Evolutionary conservation across 2,797 vertebrate genomes (phyloP), one percentile per base, ranked within the genome.

Genomic region (Galago senegalensis): DNA sequence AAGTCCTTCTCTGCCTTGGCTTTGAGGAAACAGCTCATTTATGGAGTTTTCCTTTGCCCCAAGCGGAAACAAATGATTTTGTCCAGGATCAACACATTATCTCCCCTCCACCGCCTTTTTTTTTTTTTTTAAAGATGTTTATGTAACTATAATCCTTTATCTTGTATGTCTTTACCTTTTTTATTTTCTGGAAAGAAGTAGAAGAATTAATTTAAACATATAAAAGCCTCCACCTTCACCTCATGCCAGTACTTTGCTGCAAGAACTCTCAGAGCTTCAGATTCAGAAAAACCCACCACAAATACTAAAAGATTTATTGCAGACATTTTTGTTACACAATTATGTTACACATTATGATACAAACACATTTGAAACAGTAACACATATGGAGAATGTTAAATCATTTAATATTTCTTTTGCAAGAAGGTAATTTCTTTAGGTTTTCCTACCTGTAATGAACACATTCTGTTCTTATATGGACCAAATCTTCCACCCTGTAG

Each of bases 261-360:
- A 82, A 67, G 60, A 76, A 40, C 20, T 34, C 31, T 12, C 20
- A 23, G 12, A 3, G 34, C 58, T 95, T 83, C 53, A 89, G 65
- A 97, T 56, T 76, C 92, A 94, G 77, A 95, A 95, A 96, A 97
- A 10, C 83, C 56, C 63, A 93, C 83, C 95, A 96, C 97, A 97
- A 97, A 97, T 98, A 98, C 97, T 97, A 97, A 98, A 98, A 98
- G 80, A 97, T 98, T 99, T 99, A 99, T 98, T 99, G 98, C 97
- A 97, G 98, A 97, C 97, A 98, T 16, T 82, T 98, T 96, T 98
- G 97, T 98, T 98, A 98, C 96, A 98, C 96, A 97, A 97, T 97
- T 98, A 97, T 98, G 98, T 98, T 98, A 98, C 98, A 98, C 95
- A 97, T 97, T 98, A 98, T 98, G 94, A 97, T 98, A 99, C 98